Percentiles rank a stretch among this genome's conserved stretches.
Evolutionary conservation across 1,140 invertebrate genomes (phyloP).

Genomic region (Octopus sinensis): DNA sequence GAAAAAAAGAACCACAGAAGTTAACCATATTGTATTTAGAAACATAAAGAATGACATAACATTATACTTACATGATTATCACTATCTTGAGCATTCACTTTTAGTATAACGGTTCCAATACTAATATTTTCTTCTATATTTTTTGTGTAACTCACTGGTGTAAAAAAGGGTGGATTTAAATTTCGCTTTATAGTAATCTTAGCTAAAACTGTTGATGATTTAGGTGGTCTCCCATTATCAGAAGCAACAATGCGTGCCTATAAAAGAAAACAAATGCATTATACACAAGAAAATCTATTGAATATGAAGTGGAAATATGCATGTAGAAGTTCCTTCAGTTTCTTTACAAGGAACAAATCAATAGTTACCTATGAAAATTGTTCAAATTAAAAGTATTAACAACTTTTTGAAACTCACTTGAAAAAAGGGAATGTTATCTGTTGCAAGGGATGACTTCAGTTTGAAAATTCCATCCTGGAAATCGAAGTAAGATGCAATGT

Average conservation of each 20-base stretch:
- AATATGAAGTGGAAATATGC: too few species aligned
- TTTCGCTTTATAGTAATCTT: constrained; percentile 61
- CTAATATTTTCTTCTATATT: constrained; percentile 35
- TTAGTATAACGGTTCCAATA: constrained; percentile 26
- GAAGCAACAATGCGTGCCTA: constrained; percentile 43
- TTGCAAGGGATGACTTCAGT: constrained; percentile 22
- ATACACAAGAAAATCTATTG: too few species aligned
- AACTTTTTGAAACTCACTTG: constrained; percentile 17
- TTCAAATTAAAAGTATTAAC: too few species aligned
- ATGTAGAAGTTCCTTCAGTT: too few species aligned
- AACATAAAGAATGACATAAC: background rate
- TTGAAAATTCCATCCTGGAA: constrained; percentile 32
- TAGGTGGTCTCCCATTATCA: constrained; percentile 43
- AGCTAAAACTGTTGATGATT: constrained; percentile 36
- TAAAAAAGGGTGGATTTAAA: constrained; percentile 75
- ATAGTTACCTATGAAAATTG: too few species aligned
- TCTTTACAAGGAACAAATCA: too few species aligned
- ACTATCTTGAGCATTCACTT: constrained; percentile 35
- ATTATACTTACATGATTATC: constrained; percentile 22
- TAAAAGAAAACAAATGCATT: background rate
- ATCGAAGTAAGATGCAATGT: constrained; percentile 33
- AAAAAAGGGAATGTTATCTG: constrained; percentile 31
- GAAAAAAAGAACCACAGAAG: background rate
- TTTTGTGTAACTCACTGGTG: constrained; percentile 21
- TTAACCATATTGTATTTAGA: constrained; percentile 25